These are phyloP conservation scores for Montipora cactus DNA, from an alignment of 64 coral and sea anemone genomes.

Conservation along the genomic window DNA sequence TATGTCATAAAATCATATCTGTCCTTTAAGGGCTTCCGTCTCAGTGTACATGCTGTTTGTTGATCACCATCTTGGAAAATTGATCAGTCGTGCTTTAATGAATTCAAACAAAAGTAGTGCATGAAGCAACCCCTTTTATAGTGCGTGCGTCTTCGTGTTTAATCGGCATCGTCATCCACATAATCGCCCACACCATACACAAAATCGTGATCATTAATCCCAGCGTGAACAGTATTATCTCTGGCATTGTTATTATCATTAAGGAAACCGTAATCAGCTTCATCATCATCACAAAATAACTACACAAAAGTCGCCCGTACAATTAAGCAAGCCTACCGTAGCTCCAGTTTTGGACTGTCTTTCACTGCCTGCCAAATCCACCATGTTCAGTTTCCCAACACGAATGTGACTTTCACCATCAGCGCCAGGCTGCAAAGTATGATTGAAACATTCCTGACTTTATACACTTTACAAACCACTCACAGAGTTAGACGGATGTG, in stretches of 20 bases:
- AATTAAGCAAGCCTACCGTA: conserved; percentile 56
- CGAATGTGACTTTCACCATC: conserved; percentile 95
- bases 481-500: too few relatives aligned
- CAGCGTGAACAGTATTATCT: background rate
- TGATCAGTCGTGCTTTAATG: too few relatives aligned
- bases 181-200: background rate
- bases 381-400: conserved; percentile 97
- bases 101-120: too few relatives aligned
- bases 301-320: too few relatives aligned
- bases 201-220: background rate
- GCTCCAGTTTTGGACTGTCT: conserved; percentile 97
- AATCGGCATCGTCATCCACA: background rate
- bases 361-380: conserved; percentile 99
- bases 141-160: too few relatives aligned
- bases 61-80: too few relatives aligned
- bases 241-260: too few relatives aligned
- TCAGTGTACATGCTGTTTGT: too few relatives aligned
- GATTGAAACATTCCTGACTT: background rate
- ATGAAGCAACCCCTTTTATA: too few relatives aligned
- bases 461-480: too few relatives aligned
- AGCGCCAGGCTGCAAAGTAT: conserved; percentile 67
- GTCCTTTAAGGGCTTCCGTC: too few relatives aligned
- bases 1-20: too few relatives aligned
- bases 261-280: background rate
- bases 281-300: background rate